Percentiles rank a stretch among this genome's conserved stretches.
Conservation (phyloP, 2,797 vertebrate genomes). For the Xenops minutus region DNA sequence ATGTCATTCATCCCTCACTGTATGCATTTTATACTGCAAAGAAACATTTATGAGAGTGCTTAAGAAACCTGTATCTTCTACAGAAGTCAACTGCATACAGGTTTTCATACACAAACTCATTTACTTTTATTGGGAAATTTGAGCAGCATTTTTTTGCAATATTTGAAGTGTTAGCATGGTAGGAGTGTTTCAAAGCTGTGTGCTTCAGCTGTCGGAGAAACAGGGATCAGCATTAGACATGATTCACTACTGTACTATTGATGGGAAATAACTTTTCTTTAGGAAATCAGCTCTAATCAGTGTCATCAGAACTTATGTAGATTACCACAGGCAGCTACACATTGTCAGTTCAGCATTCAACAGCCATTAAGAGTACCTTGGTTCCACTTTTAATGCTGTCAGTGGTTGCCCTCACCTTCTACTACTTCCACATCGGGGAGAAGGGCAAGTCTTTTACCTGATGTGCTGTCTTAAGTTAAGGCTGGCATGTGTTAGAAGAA, state of each 20-base stretch:
- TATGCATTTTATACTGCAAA: not conserved
- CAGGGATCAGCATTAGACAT: not conserved
- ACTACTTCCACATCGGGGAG: not conserved
- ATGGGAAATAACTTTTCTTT: slow-evolving; percentile 46
- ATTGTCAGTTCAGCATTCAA: slow-evolving; percentile 23
- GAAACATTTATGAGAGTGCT: not conserved
- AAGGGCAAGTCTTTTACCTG: not conserved
- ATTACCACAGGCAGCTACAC: not conserved
- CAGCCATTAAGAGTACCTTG: not conserved
- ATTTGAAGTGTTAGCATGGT: slow-evolving; percentile 14
- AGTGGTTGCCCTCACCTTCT: not conserved
- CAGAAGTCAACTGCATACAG: not conserved
- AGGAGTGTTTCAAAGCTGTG: slow-evolving; percentile 16
- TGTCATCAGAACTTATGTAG: not conserved
- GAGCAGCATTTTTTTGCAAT: slow-evolving; percentile 25
- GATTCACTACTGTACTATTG: slow-evolving; percentile 25
- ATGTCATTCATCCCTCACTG: not conserved
- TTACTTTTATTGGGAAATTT: slow-evolving; percentile 5
- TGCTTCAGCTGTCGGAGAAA: slow-evolving; percentile 33
- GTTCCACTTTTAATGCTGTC: not conserved
- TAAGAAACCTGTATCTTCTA: not conserved
- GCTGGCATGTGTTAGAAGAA: not conserved
- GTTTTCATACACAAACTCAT: slow-evolving; percentile 1
- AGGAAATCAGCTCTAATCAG: slow-evolving; percentile 50
- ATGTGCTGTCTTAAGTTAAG: not conserved